Conservation (phyloP, 2,797 vertebrate species). For the Ctenosaura bakeri region DNA sequence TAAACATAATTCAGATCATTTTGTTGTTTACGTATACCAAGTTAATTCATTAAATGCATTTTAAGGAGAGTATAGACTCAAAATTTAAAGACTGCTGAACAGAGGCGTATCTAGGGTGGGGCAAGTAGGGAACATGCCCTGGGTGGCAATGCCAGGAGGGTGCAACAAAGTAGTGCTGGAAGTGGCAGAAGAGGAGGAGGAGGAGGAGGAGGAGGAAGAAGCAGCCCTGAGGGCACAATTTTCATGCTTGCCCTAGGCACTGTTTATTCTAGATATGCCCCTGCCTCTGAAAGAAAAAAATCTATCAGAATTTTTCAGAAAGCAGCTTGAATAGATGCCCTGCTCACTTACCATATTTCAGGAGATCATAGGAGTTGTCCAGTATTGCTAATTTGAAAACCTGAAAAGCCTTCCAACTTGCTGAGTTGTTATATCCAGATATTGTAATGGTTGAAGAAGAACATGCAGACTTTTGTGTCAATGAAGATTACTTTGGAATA, state of each 20-base stretch:
- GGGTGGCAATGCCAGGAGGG: no score
- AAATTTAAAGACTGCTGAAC: background rate
- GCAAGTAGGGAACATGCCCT: no score
- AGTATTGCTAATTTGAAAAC: background rate
- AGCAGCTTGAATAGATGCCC: background rate
- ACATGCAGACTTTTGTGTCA: background rate
- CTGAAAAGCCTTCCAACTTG: background rate
- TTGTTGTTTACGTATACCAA: background rate
- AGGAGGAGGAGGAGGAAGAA: no score
- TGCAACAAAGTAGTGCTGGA: no score
- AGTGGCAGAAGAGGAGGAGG: no score
- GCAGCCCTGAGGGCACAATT: no score
- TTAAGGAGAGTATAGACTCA: background rate
- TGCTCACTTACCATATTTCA: background rate
- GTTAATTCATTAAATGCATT: background rate
- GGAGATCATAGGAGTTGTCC: background rate
- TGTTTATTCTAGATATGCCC: no score
- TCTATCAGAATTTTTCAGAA: background rate
- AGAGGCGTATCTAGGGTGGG: no score
- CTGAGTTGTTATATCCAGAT: background rate
- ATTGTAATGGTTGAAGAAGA: background rate
- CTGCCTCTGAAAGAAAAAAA: background rate
- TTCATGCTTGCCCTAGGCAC: no score
- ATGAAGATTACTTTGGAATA: conserved; percentile 2
- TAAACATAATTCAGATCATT: background rate